Percentiles rank a stretch among this genome's conserved stretches.
Evolutionary conservation across 2,888 invertebrate genomes (phyloP).

Genomic region (Cacoxenus indagator): DNA sequence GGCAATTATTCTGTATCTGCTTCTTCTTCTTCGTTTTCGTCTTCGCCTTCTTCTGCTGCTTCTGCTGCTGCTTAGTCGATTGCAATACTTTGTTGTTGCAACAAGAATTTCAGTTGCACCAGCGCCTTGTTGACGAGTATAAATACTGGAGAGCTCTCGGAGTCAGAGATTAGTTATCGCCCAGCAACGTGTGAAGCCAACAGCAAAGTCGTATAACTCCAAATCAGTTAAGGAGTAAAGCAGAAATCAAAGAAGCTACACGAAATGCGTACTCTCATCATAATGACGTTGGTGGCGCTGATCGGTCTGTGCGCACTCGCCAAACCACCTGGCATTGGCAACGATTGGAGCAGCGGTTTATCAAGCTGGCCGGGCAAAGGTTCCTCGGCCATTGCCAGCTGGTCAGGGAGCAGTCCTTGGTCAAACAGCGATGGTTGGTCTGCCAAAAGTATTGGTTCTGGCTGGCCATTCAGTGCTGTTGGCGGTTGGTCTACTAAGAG

Average conservation of each 20-base stretch:
- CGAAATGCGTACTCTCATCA: conserved; percentile 45
- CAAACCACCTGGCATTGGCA: conserved; percentile 45
- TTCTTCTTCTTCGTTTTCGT: background rate
- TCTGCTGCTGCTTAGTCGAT: background rate
- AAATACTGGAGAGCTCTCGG: conserved; percentile 52
- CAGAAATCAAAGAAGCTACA: conserved; percentile 38
- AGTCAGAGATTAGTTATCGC: conserved; percentile 55
- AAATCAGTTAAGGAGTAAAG: background rate
- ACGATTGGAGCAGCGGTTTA: conserved; percentile 46
- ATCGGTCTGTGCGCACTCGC: conserved; percentile 39
- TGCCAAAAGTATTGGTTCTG: background rate
- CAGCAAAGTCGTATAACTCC: background rate
- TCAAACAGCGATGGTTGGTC: conserved; percentile 32
- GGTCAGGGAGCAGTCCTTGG: background rate
- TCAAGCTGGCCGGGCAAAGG: conserved; percentile 12
- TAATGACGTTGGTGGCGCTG: conserved; percentile 39
- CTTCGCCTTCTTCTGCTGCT: background rate
- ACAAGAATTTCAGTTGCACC: conserved; percentile 50
- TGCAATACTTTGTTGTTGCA: conserved; percentile 25
- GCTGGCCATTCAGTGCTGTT: conserved; percentile 27
- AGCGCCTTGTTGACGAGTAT: conserved; percentile 36
- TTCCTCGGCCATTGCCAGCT: background rate
- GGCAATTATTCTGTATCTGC: background rate
- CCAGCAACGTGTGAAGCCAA: conserved; percentile 38
- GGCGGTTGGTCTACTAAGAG: conserved; percentile 19